Conservation (phyloP, 2,888 invertebrate species). For the Mesorhabditis belari region DNA sequence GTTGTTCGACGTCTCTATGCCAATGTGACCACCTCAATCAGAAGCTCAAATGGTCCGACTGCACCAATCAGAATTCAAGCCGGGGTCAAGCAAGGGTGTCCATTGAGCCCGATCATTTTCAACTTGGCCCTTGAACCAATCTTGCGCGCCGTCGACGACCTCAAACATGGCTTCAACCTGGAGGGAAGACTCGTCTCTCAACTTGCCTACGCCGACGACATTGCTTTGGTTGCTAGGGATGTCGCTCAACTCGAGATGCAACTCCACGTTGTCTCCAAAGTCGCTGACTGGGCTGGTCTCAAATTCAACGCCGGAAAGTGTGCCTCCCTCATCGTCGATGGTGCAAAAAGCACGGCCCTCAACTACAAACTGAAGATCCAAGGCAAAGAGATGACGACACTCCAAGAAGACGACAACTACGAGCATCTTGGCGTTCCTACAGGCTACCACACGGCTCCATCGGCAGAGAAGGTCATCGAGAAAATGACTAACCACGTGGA, state of each 20-base stretch:
- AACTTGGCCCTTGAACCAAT: constrained; percentile 50
- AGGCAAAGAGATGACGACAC: background rate
- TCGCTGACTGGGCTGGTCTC: constrained; percentile 7
- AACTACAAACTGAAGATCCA: background rate
- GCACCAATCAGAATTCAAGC: constrained; percentile 17
- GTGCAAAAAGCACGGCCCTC: background rate
- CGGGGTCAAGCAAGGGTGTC: constrained; percentile 52
- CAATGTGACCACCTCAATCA: no score
- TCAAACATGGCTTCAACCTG: no score
- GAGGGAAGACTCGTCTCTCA: no score
- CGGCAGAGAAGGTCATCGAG: background rate
- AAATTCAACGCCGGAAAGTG: constrained; percentile 10
- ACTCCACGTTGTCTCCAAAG: background rate
- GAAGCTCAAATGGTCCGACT: constrained; percentile 6
- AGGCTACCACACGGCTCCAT: constrained; percentile 3
- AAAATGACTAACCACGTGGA: background rate
- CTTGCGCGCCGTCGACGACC: background rate
- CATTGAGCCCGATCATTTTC: constrained; percentile 51
- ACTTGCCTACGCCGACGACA: constrained; percentile 11
- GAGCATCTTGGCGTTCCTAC: constrained; percentile 10
- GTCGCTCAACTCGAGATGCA: background rate
- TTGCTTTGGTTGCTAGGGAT: constrained; percentile 1
- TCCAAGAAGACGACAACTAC: background rate
- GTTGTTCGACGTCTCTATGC: no score
- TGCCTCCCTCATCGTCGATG: constrained; percentile 1